Evolutionary conservation across 2,113 vertebrate genomes (phyloP).

Genomic region (Corvus hawaiiensis): DNA sequence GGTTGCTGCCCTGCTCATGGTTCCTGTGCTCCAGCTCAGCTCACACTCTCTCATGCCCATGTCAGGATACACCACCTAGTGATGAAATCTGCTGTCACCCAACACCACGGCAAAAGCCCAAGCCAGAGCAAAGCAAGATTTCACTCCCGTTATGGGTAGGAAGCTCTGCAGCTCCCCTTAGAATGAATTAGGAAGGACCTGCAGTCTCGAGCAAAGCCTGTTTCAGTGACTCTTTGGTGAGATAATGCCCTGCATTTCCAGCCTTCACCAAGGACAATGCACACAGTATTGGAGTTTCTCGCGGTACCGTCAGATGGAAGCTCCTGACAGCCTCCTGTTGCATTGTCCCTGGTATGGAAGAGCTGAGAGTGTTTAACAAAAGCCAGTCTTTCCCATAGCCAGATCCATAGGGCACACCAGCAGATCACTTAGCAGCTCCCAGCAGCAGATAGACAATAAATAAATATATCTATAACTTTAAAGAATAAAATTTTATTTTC

Average conservation of each 20-base stretch:
- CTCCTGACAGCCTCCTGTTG: fast-evolving
- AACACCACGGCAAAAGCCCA: fast-evolving
- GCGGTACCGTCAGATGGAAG: fast-evolving
- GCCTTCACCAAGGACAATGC: fast-evolving
- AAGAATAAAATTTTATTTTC: background rate
- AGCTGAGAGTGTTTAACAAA: background rate
- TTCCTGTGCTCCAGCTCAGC: background rate
- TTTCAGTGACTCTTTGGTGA: background rate
- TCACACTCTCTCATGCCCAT: fast-evolving
- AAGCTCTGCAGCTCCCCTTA: background rate
- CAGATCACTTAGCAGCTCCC: background rate
- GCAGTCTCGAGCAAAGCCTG: fast-evolving
- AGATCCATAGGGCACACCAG: background rate
- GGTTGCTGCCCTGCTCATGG: background rate
- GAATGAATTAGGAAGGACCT: background rate
- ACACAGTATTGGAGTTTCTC: background rate
- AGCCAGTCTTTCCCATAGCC: background rate
- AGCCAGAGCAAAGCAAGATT: background rate
- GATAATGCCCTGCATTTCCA: background rate
- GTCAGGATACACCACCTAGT: background rate
- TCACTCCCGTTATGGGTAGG: background rate
- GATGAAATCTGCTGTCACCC: background rate
- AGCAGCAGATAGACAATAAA: background rate
- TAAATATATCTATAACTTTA: background rate
- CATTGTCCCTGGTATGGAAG: background rate